These are phyloP conservation scores for Campoplex capitator DNA, from an alignment of 2,888 invertebrate species.

Conservation along the genomic window DNA sequence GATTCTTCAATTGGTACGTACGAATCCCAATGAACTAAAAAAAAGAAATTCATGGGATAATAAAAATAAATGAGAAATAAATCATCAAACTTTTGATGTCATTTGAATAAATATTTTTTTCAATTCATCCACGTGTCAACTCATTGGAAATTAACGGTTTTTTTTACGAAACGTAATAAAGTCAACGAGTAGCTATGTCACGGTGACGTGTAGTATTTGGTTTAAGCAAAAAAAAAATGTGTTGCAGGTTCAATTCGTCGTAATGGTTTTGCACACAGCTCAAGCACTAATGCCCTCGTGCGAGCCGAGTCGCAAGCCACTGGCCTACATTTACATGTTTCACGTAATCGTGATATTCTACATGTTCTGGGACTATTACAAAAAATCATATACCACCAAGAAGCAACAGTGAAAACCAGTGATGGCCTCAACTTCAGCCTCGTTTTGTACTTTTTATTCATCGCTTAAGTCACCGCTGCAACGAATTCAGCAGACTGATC, in stretches of 20 bases:
- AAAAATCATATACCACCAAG: constrained; percentile 85
- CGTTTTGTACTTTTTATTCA: constrained; percentile 64
- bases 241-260: constrained; percentile 88
- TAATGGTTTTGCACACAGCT: constrained; percentile 87
- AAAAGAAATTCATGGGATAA: not conserved
- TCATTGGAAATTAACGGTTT: not conserved
- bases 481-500: constrained; percentile 59
- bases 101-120: not conserved
- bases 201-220: no score
- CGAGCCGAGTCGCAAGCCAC: constrained; percentile 84
- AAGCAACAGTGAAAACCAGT: constrained; percentile 73
- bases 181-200: not conserved
- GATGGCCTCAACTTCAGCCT: constrained; percentile 62
- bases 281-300: constrained; percentile 87
- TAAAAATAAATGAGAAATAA: not conserved
- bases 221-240: not conserved
- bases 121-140: not conserved
- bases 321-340: constrained; percentile 87
- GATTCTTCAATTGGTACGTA: constrained; percentile 88
- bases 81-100: no score
- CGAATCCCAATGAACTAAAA: not conserved
- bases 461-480: constrained; percentile 49
- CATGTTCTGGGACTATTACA: constrained; percentile 90
- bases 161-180: not conserved
- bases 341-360: constrained; percentile 89